These are phyloP conservation scores for Calliopsis andreniformis DNA, from an alignment of 1,140 invertebrate species.

Conservation along the genomic window DNA sequence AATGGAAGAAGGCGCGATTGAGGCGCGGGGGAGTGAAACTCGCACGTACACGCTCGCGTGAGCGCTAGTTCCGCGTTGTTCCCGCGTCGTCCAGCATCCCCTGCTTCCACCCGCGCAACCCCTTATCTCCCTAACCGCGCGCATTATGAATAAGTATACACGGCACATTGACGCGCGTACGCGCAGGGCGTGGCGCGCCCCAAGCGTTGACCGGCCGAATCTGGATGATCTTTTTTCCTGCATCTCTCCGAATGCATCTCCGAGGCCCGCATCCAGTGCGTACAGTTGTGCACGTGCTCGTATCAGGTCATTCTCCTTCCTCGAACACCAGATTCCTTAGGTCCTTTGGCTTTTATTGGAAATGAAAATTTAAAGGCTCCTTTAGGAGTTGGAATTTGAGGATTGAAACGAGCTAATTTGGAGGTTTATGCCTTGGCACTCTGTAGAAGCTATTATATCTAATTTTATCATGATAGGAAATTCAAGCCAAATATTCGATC, in stretches of 20 bases:
- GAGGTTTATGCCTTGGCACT: too few relatives aligned
- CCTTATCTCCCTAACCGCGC: constrained; percentile 45
- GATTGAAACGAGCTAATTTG: not conserved
- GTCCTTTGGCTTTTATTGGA: not conserved
- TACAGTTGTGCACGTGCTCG: not conserved
- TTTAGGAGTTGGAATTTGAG: not conserved
- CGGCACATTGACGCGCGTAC: constrained; percentile 68
- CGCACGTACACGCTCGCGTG: constrained; percentile 20
- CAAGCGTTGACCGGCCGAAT: constrained; percentile 68
- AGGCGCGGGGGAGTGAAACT: constrained; percentile 62
- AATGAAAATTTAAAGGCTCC: not conserved
- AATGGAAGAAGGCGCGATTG: constrained; percentile 62
- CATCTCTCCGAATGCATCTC: constrained; percentile 33
- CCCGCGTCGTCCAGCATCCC: constrained; percentile 10
- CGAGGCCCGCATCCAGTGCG: not conserved
- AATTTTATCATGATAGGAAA: not conserved
- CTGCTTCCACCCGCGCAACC: constrained; percentile 26
- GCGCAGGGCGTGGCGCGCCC: constrained; percentile 70
- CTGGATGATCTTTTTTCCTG: constrained; percentile 59
- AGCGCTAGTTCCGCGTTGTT: constrained; percentile 7
- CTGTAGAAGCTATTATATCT: too few relatives aligned
- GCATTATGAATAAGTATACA: constrained; percentile 75
- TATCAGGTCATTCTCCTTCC: not conserved
- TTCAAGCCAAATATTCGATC: too few relatives aligned
- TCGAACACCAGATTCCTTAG: not conserved